Evolutionary conservation across 2,888 invertebrate genomes (phyloP).

Genomic region (Hydrotaea diabolus): DNA sequence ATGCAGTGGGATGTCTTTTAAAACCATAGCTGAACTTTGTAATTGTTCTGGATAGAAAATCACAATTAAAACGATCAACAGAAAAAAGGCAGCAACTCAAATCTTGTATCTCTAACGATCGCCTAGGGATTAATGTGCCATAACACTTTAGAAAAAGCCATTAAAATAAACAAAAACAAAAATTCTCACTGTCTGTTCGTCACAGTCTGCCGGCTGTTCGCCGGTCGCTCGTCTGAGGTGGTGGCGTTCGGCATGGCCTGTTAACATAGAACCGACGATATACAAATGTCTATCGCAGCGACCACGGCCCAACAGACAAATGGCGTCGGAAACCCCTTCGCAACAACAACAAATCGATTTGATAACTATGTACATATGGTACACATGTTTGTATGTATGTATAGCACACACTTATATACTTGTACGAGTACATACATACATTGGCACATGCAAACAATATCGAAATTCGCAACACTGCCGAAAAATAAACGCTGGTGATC

Average conservation of each 20-base stretch:
- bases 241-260: conserved; percentile 21
- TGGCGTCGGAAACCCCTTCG: conserved; percentile 24
- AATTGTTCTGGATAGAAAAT: too few relatives aligned
- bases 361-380: not conserved
- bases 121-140: conserved; percentile 10
- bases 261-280: conserved; percentile 24
- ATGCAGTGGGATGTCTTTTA: too few relatives aligned
- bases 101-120: not conserved
- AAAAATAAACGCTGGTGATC: conserved; percentile 48
- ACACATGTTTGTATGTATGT: not conserved
- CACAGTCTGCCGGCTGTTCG: not conserved
- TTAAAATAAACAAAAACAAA: not conserved
- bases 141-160: conserved; percentile 12
- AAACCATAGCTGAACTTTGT: too few relatives aligned
- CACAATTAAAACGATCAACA: too few relatives aligned
- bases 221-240: conserved; percentile 8
- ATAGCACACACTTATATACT: not conserved
- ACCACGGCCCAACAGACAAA: conserved; percentile 13
- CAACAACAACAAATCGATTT: not conserved
- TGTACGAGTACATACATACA: not conserved
- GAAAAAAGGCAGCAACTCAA: too few relatives aligned
- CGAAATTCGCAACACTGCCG: conserved; percentile 41
- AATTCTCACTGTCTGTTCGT: conserved; percentile 30
- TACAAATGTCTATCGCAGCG: conserved; percentile 27
- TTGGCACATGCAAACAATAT: not conserved